A percentile compares a stretch with the other conserved stretches of the same genome.
phyloP scores from a whole-genome alignment of 2,113 vertebrate genomes.

The Macheiramphus alcinus region DNA sequence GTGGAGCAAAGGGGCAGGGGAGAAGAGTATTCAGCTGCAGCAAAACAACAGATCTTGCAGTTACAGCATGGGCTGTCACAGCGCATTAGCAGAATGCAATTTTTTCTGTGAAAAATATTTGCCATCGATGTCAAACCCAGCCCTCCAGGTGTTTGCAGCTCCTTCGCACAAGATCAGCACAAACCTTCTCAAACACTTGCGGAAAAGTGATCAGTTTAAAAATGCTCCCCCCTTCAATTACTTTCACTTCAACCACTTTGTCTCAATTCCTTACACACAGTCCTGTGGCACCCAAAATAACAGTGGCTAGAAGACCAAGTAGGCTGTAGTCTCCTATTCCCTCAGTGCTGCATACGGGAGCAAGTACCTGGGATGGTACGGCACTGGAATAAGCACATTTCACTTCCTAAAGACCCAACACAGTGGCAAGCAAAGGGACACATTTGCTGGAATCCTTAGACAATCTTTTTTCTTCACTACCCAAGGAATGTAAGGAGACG shows the following conservation, averaged over 20 bases:
- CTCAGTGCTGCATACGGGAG: neutral
- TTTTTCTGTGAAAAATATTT: neutral
- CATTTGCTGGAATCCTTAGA: neutral
- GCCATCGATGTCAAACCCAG: neutral
- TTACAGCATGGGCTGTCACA: neutral
- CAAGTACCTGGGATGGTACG: neutral
- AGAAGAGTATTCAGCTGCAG: neutral
- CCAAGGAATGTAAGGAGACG: neutral
- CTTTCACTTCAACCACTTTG: neutral
- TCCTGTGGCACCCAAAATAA: neutral
- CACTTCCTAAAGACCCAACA: neutral
- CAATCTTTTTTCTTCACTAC: neutral
- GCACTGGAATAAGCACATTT: neutral
- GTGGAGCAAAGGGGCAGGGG: neutral
- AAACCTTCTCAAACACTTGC: neutral
- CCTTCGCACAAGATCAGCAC: neutral
- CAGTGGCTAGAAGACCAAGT: fast-evolving
- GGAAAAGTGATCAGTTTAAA: neutral
- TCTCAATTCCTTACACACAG: neutral
- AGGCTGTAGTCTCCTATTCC: neutral
- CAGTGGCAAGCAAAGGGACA: neutral
- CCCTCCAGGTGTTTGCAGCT: neutral
- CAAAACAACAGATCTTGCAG: neutral
- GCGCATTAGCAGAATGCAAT: neutral
- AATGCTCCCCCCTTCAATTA: neutral